Evolutionary conservation across 35 echinoderm and acorn worm genomes (phyloP).

Genomic region (Holothuria glaberrima): DNA sequence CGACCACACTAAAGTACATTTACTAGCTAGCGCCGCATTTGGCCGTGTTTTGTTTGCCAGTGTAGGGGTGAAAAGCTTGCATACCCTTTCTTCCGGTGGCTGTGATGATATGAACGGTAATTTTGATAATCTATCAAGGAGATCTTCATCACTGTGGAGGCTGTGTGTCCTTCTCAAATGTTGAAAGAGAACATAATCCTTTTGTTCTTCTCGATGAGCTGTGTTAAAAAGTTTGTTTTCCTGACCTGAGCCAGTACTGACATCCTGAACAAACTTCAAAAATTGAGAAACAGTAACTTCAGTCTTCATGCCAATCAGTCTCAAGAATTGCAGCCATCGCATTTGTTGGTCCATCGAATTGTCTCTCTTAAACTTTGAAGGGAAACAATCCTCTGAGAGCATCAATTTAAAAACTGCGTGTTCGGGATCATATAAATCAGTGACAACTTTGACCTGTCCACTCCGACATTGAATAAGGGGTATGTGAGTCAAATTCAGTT

Average conservation of each 20-base stretch:
- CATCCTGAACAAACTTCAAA: constrained; percentile 6
- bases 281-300: neutral
- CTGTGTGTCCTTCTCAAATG: constrained; percentile 3
- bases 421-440: constrained; percentile 16
- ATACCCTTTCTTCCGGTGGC: too few relatives aligned
- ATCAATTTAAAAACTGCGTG: neutral
- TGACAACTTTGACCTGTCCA: neutral
- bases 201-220: neutral
- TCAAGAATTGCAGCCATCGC: neutral
- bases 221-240: too few relatives aligned
- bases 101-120: neutral
- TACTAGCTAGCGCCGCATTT: neutral
- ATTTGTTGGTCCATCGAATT: too few relatives aligned
- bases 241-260: neutral
- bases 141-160: neutral
- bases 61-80: neutral
- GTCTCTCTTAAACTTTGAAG: neutral
- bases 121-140: neutral
- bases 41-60: neutral
- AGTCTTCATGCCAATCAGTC: neutral
- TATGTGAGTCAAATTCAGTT: neutral
- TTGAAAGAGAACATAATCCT: neutral
- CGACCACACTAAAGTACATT: constrained; percentile 11
- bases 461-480: neutral
- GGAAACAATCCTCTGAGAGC: neutral